phyloP scores from a whole-genome alignment of 2,888 invertebrate species.

The Drosophila limbata region DNA sequence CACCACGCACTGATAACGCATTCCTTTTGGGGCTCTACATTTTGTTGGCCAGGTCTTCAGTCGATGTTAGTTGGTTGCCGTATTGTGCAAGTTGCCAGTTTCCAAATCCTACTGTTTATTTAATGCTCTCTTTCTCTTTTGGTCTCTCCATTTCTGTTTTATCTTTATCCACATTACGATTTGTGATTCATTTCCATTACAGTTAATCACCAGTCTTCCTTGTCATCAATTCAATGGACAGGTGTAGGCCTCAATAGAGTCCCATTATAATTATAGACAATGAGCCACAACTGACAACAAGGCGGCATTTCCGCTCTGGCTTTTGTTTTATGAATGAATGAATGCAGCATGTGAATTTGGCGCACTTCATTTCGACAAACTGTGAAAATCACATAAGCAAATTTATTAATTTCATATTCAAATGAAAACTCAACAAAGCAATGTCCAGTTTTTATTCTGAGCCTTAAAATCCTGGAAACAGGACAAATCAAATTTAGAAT shows the following conservation, averaged over 20 bases:
- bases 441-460: neutral
- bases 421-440: constrained; percentile 1
- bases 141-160: constrained; percentile 2
- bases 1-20: constrained; percentile 67
- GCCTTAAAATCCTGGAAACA: neutral
- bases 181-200: constrained; percentile 73
- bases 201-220: constrained; percentile 63
- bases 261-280: constrained; percentile 68
- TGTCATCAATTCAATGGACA: constrained; percentile 40
- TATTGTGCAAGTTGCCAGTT: constrained; percentile 67
- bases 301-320: constrained; percentile 54
- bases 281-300: constrained; percentile 58
- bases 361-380: constrained; percentile 55
- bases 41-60: constrained; percentile 38
- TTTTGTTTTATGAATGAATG: constrained; percentile 73
- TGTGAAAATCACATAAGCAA: constrained; percentile 42
- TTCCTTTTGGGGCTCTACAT: constrained; percentile 52
- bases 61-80: constrained; percentile 5
- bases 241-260: constrained; percentile 19
- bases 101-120: constrained; percentile 53
- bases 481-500: neutral
- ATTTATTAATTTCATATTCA: neutral
- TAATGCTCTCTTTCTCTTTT: constrained; percentile 35
- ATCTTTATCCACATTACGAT: constrained; percentile 45
- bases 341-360: constrained; percentile 20